Evolutionary conservation across 2,797 vertebrate species (phyloP).

Genomic region (Poecilia gillii): DNA sequence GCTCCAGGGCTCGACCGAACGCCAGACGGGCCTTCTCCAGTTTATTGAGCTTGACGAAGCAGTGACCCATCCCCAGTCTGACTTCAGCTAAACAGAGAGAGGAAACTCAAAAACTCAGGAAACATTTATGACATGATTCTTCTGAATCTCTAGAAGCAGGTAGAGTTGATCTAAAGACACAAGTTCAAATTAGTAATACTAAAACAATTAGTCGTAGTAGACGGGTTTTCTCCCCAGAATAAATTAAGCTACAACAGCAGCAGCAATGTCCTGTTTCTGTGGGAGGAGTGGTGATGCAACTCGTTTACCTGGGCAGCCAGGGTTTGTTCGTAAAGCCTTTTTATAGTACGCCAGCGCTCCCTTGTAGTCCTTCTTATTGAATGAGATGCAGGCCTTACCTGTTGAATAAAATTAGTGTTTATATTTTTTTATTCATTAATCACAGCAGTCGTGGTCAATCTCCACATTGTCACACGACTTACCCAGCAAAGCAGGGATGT

Average conservation of each 20-base stretch:
- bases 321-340: constrained; percentile 97
- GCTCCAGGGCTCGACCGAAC: constrained; percentile 93
- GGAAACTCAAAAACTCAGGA: background rate
- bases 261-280: background rate
- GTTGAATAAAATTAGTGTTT: constrained; percentile 29
- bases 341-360: constrained; percentile 98
- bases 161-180: background rate
- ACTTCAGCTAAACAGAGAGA: constrained; percentile 87
- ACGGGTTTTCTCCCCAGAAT: background rate
- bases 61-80: constrained; percentile 97
- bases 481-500: constrained; percentile 97
- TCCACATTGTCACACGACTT: constrained; percentile 43
- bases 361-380: constrained; percentile 99
- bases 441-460: background rate
- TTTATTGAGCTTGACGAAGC: constrained; percentile 98
- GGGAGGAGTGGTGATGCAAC: background rate
- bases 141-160: background rate
- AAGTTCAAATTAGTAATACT: background rate
- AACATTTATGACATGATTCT: background rate
- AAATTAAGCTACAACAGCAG: background rate
- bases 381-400: constrained; percentile 99
- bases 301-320: constrained; percentile 93
- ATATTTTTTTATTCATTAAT: constrained; percentile 13
- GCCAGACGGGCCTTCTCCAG: constrained; percentile 96
- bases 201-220: background rate